Base-by-base conservation (phyloP, 2,113 vertebrate genomes). In the Dicaeum eximium region DNA sequence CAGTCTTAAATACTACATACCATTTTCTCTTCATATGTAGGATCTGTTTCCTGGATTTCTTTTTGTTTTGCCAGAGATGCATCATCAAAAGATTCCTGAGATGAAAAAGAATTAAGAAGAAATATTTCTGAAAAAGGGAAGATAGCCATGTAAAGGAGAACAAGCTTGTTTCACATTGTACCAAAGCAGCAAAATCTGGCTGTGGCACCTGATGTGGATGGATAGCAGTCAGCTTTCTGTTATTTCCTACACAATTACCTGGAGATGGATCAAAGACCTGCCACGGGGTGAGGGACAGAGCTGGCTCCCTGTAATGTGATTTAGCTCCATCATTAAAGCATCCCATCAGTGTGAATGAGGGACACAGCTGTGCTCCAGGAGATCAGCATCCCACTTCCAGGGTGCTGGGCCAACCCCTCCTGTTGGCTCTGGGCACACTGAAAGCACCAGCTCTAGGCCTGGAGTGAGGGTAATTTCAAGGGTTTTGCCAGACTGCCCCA, bases 21-120 rank as follows among this genome's bases (percentile, higher is more conserved):
- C 99, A 99, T 99, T 99, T 99, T 99, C 97, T 99, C 99, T 97
- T 99, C 99, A 60, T 99, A 99, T 1, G 98, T 99, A 44, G 98
- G 98, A 91, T 98, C 96, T 87, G 97, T 97, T 97, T 99, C 98
- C 80, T 96, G 98, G 40, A 97, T 97, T 95, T 98, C 98, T 86
- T 98, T 98, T 93, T 98, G 98, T 89, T 98, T 98, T 56, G 98
- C 97, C 54, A 98, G 98, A 27, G 98, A 98, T 8, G 97, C 98
- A 95, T 98, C 98, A 47, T 98, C 98, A 93, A 98, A 98, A 35
- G 97, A 96, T 91, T 98, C 99, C 91, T 98, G 90, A 71, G 17
- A 95, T 45, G 27, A 42, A 85, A 94, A 95, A 86, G 72, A 90
- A 92, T 75, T 93, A 96, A 53, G 97, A 64, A 56, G 22, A 69